These are phyloP conservation scores for Caprella mutica DNA, from an alignment of 2,888 invertebrate species.

Conservation along the genomic window DNA sequence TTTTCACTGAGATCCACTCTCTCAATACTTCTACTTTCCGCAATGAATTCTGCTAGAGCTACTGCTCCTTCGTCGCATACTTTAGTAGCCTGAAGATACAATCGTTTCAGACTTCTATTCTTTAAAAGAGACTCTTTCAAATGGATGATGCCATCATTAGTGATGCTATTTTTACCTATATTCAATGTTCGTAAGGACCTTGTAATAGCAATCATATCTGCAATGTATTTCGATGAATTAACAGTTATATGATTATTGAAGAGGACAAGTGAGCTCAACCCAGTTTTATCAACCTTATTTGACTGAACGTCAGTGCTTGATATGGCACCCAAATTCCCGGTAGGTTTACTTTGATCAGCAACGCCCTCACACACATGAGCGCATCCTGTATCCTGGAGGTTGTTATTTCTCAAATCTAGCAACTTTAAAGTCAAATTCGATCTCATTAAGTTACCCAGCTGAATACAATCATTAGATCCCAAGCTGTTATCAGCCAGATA, in stretches of 20 bases:
- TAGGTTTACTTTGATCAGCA: conserved; percentile 47
- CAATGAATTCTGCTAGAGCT: conserved; percentile 55
- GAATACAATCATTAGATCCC: conserved; percentile 59
- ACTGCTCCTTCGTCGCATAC: conserved; percentile 59
- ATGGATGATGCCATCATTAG: conserved; percentile 53
- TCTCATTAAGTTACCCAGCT: conserved; percentile 61
- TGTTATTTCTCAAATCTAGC: conserved; percentile 61
- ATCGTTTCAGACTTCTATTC: conserved; percentile 51
- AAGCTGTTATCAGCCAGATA: conserved; percentile 72
- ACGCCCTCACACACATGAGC: conserved; percentile 62
- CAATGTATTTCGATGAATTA: conserved; percentile 55
- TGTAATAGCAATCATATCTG: conserved; percentile 40
- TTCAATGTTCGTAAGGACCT: conserved; percentile 57
- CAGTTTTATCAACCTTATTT: conserved; percentile 38
- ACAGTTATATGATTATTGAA: conserved; percentile 78
- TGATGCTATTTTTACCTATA: conserved; percentile 63
- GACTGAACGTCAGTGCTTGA: conserved; percentile 6
- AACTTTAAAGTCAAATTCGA: conserved; percentile 63
- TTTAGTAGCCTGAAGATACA: conserved; percentile 58
- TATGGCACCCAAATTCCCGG: neutral
- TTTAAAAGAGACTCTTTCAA: conserved; percentile 54
- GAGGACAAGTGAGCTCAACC: conserved; percentile 60
- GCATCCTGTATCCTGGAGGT: conserved; percentile 58
- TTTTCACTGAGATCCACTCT: conserved; percentile 76
- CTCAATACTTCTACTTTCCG: conserved; percentile 48